Base-by-base conservation (phyloP, 53 echinoderm and acorn worm genomes). In the Henricia sp. region DNA sequence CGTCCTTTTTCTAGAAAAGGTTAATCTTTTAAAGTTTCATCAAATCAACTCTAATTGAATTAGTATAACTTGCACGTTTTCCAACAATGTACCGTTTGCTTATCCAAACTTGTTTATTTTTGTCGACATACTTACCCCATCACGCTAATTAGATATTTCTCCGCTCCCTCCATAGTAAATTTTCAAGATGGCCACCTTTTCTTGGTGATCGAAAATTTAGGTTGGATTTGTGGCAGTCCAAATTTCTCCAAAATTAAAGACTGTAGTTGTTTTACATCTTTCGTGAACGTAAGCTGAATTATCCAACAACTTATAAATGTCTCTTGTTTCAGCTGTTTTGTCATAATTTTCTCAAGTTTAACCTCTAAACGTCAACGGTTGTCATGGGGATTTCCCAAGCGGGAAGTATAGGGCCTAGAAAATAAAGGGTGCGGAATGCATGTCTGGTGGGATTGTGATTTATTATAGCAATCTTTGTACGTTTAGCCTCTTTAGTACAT, bases 301-400 rank as follows among this genome's bases (percentile, higher is more conserved):
- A 24, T 80, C 50, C 32, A 4, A 14, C 9, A 80, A 63, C 46
- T 48, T 39, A n/a, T 20, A 32, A 34, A 23, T 64, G 64, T 62
- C 53, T 80, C 13, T 39, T 12, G 9, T 23, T 26, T 21, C 30
- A 1, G 17, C 17, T 64, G 36, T 48, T 0, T 29, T 9, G 25
- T 8, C 14, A n/a, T 34, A 80, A 33, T 57, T 24, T 32, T 63
- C 32, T 33, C 39, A 17, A 20, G 60, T 32, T 56, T 44, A 40
- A 2, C 19, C 35, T 43, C 33, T 12, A 40, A 80, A 80, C 64
- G 41, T 41, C 27, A 21, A 64, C 29, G 71, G 84, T 84, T 84
- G 84, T 84, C 84, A 84, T 84, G 84, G 84, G 71, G 71, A 71
- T 84, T 29, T 25, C 71, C 84, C 84, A 84, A 84, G 84, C 84